phyloP scores from a whole-genome alignment of 2,797 vertebrate species.

The Ctenopoma kingsleyae region DNA sequence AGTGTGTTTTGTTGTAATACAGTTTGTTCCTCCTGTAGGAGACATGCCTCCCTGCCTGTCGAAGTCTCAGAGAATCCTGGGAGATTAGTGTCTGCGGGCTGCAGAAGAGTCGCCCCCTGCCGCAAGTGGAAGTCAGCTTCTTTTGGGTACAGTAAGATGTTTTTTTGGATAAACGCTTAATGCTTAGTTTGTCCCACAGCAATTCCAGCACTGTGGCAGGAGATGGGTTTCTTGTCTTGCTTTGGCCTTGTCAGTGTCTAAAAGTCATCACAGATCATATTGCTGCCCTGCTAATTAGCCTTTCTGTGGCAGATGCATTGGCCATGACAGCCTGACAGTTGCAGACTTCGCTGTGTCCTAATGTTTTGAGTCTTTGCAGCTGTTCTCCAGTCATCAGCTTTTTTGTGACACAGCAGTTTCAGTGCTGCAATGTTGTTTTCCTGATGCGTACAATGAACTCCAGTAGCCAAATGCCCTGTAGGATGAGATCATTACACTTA shows the following conservation, averaged over 20 bases:
- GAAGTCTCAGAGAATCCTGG: conserved; percentile 64
- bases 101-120: conserved; percentile 74
- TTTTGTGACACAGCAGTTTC: conserved; percentile 56
- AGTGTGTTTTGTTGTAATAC: conserved; percentile 26
- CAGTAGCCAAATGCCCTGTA: conserved; percentile 29
- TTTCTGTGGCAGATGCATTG: conserved; percentile 33
- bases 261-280: conserved; percentile 28
- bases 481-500: conserved; percentile 54
- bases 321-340: conserved; percentile 47
- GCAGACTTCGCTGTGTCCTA: conserved; percentile 39
- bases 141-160: conserved; percentile 82
- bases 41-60: conserved; percentile 81
- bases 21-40: conserved; percentile 67
- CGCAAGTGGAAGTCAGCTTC: conserved; percentile 85
- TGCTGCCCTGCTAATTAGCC: conserved; percentile 39
- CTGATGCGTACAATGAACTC: conserved; percentile 21
- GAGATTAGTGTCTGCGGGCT: conserved; percentile 64
- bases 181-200: conserved; percentile 11
- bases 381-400: conserved; percentile 41
- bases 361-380: conserved; percentile 48
- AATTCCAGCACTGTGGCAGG: not conserved
- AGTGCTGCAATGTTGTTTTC: conserved; percentile 39
- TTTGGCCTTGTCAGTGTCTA: conserved; percentile 35
- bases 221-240: conserved; percentile 10
- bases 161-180: conserved; percentile 6